Conservation (phyloP, 2,113 vertebrate genomes). For the Ammodytes dubius region DNA sequence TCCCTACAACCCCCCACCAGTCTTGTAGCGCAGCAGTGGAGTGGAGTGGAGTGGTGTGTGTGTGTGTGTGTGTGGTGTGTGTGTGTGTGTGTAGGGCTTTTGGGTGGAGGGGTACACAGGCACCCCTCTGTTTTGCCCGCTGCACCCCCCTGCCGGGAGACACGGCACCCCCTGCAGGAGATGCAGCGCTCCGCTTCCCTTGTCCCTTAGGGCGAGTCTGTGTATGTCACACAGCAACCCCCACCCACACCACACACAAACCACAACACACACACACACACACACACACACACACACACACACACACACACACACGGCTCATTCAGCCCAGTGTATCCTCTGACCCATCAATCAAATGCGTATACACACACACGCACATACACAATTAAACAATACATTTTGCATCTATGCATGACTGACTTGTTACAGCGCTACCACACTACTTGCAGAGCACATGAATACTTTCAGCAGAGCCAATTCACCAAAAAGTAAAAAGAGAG, state of each 20-base stretch:
- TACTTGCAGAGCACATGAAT: slow-evolving; percentile 25
- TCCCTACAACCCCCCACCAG: slow-evolving; percentile 60
- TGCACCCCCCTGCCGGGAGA: slow-evolving; percentile 80
- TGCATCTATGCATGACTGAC: slow-evolving; percentile 20
- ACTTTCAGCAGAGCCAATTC: slow-evolving; percentile 17
- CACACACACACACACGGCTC: slow-evolving; percentile 52
- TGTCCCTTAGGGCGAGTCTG: slow-evolving; percentile 80
- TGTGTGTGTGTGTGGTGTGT: slow-evolving; percentile 63
- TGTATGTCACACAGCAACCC: slow-evolving; percentile 74
- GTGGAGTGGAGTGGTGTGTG: slow-evolving; percentile 64
- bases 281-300: slow-evolving; percentile 60
- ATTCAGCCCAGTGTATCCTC: slow-evolving; percentile 56
- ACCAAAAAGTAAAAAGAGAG: slow-evolving; percentile 15
- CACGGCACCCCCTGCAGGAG: slow-evolving; percentile 87
- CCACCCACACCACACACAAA: too few species aligned
- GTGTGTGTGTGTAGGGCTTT: slow-evolving; percentile 62
- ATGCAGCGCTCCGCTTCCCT: slow-evolving; percentile 88
- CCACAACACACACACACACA: too few species aligned
- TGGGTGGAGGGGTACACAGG: slow-evolving; percentile 81
- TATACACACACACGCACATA: slow-evolving; percentile 20
- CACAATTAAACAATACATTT: slow-evolving; percentile 44
- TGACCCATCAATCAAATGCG: slow-evolving; percentile 76
- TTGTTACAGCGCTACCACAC: slow-evolving; percentile 10
- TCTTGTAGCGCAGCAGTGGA: slow-evolving; percentile 88
- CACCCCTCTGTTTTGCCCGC: slow-evolving; percentile 84